Conservation (phyloP, 2,888 invertebrate species). For the Hetaerina titia region DNA sequence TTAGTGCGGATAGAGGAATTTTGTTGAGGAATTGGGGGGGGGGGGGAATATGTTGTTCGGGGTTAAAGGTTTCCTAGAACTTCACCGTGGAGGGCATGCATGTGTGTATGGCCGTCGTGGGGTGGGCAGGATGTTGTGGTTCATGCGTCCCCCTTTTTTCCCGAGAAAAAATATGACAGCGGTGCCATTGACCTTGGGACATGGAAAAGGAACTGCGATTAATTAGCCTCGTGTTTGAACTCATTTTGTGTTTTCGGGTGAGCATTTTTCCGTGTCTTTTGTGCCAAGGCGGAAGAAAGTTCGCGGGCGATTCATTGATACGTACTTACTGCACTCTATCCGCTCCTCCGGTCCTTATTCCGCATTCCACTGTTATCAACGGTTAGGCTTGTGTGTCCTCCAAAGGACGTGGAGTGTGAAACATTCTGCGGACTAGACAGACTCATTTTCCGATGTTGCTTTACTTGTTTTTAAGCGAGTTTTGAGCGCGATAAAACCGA, state of each 20-base stretch:
- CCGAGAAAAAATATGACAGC: slow-evolving; percentile 20
- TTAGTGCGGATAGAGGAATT: neutral
- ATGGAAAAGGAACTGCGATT: slow-evolving; percentile 46
- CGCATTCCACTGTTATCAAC: too few relatives aligned
- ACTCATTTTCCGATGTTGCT: too few relatives aligned
- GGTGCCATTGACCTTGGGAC: slow-evolving; percentile 46
- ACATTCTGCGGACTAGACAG: too few relatives aligned
- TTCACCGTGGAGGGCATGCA: neutral
- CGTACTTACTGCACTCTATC: neutral
- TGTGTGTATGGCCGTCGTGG: neutral
- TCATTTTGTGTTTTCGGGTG: neutral
- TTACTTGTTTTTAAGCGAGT: too few relatives aligned
- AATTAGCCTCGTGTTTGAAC: slow-evolving; percentile 49
- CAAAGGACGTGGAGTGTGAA: too few relatives aligned
- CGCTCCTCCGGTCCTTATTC: neutral
- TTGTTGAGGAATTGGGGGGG: neutral
- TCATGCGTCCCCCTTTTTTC: neutral
- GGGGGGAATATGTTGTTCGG: neutral
- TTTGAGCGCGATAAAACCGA: too few relatives aligned
- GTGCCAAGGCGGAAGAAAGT: neutral
- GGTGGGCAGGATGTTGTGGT: slow-evolving; percentile 30
- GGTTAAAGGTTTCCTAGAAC: neutral
- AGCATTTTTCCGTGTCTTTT: slow-evolving; percentile 45
- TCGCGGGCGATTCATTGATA: neutral
- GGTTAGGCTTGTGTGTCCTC: too few relatives aligned